These are phyloP conservation scores for Ctenodactylus gundi DNA, from an alignment of 2,113 vertebrate species.

Conservation along the genomic window DNA sequence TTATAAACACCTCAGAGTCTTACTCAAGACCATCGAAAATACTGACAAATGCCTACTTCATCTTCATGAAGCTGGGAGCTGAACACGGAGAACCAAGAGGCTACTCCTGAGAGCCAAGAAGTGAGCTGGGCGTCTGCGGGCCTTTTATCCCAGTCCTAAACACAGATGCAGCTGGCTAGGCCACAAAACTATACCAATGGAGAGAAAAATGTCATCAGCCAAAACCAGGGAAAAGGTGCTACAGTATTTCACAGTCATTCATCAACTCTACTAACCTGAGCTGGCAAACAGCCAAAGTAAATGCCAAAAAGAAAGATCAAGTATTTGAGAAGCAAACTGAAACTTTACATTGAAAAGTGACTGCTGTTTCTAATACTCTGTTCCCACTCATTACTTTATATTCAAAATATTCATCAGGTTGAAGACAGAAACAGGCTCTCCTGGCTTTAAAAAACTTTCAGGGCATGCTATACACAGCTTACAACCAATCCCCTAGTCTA, in stretches of 20 bases:
- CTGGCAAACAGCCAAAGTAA: background rate
- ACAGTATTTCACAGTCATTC: background rate
- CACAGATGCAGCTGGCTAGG: background rate
- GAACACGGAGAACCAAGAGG: background rate
- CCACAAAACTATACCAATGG: background rate
- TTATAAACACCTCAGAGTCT: background rate
- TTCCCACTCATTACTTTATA: background rate
- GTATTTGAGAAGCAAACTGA: background rate
- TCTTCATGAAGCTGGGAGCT: background rate
- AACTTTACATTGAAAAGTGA: background rate
- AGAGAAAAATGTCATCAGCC: background rate
- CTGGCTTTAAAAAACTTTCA: background rate
- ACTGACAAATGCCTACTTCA: background rate
- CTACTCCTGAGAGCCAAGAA: background rate
- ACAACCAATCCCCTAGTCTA: background rate
- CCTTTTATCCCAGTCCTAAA: background rate
- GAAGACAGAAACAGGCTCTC: background rate
- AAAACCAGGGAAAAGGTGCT: slow-evolving; percentile 1
- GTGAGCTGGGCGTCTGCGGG: background rate
- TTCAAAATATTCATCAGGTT: background rate
- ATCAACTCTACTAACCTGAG: background rate
- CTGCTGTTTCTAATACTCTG: background rate
- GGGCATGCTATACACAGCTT: background rate
- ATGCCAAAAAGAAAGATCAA: background rate
- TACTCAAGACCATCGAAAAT: background rate